Evolutionary conservation across 2,797 vertebrate genomes (phyloP).

Genomic region (Hydrolagus colliei): DNA sequence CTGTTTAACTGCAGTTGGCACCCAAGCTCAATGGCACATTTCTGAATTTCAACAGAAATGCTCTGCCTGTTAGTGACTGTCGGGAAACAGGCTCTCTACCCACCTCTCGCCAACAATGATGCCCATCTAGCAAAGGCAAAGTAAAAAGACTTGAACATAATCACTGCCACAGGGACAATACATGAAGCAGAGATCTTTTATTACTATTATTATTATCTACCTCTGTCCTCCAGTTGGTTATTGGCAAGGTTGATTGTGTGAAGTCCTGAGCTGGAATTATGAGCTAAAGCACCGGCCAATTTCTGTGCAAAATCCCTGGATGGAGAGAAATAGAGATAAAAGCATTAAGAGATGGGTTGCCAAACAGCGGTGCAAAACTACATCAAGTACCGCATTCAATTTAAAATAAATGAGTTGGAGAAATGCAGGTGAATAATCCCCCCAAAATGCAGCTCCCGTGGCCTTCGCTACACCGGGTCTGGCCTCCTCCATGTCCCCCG

Average conservation of each 20-base stretch:
- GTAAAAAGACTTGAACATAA: not conserved
- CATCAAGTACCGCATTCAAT: not conserved
- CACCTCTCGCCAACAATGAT: not conserved
- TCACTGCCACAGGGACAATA: not conserved
- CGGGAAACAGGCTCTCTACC: no score
- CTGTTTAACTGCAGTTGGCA: no score
- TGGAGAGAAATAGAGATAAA: conserved; percentile 34
- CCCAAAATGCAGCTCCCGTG: no score
- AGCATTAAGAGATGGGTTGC: not conserved
- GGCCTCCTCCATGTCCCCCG: no score
- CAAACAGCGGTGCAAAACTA: not conserved
- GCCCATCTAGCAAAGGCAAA: not conserved
- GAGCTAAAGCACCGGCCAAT: conserved; percentile 75
- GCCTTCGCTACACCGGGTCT: no score
- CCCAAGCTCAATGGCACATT: no score
- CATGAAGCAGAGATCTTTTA: not conserved
- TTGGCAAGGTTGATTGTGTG: conserved; percentile 87
- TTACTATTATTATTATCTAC: conserved; percentile 48
- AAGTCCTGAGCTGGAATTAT: conserved; percentile 86
- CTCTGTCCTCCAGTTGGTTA: conserved; percentile 91
- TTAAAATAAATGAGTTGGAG: not conserved
- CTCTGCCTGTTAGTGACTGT: no score
- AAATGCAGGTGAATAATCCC: no score
- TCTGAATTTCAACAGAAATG: no score
- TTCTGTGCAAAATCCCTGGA: conserved; percentile 93